These are phyloP conservation scores for Trachurus trachurus DNA, from an alignment of 2,797 vertebrate genomes.

Conservation along the genomic window DNA sequence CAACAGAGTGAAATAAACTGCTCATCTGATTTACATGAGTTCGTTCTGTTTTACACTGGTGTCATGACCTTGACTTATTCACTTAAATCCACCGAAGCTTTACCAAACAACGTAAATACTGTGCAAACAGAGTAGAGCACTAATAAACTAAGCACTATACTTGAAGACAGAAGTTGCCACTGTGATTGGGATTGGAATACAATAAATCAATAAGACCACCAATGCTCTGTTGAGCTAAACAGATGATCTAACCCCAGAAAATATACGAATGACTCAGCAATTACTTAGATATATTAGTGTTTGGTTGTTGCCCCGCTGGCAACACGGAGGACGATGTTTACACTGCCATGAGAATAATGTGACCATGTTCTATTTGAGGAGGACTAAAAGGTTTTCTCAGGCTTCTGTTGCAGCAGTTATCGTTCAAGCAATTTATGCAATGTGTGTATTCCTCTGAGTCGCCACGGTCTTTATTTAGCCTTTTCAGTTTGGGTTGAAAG, in stretches of 20 bases:
- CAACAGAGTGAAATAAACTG: slow-evolving; percentile 70
- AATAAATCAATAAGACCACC: background rate
- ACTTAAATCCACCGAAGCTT: slow-evolving; percentile 12
- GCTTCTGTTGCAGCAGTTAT: background rate
- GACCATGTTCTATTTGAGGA: background rate
- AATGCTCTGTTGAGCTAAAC: background rate
- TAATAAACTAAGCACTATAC: background rate
- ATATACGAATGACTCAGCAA: background rate
- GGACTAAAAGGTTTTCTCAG: background rate
- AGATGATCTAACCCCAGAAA: background rate
- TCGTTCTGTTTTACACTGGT: slow-evolving; percentile 32
- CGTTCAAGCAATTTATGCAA: slow-evolving; percentile 34
- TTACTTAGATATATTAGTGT: slow-evolving; percentile 4
- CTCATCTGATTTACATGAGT: slow-evolving; percentile 58
- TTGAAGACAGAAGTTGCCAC: background rate
- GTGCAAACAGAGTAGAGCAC: background rate
- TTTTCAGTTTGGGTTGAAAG: slow-evolving; percentile 30
- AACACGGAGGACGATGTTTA: background rate
- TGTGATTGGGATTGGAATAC: background rate
- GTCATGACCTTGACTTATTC: slow-evolving; percentile 32
- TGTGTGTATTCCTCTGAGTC: slow-evolving; percentile 9
- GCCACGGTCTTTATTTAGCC: slow-evolving; percentile 28
- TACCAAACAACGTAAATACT: background rate
- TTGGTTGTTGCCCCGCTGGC: background rate
- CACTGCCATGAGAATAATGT: background rate